Conservation (phyloP, 1,140 invertebrate species). For the Meteorus sp. region DNA sequence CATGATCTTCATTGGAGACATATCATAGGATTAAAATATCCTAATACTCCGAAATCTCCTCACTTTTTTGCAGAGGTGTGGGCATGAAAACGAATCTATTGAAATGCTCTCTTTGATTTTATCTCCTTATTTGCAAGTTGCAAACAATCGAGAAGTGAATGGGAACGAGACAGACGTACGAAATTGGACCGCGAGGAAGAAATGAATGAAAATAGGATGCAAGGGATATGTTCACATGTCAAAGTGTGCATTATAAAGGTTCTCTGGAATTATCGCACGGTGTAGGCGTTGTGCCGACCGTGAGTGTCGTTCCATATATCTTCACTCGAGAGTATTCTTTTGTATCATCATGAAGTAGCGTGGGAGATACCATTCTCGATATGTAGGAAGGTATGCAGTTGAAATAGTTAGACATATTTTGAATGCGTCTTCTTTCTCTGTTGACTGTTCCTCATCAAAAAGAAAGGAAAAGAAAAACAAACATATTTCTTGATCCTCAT, state of each 20-base stretch:
- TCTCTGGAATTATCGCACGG: conserved; percentile 15
- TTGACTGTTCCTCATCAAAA: background rate
- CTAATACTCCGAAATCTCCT: too few species aligned
- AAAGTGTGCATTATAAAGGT: conserved; percentile 13
- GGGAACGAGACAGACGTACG: too few species aligned
- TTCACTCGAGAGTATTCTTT: conserved; percentile 9
- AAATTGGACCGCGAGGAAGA: background rate
- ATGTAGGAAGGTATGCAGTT: too few species aligned
- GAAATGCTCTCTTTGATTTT: too few species aligned
- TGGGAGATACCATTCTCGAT: conserved; percentile 15
- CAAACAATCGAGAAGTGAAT: too few species aligned
- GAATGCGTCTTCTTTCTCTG: too few species aligned
- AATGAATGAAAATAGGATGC: background rate
- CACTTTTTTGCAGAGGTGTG: too few species aligned
- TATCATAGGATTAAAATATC: too few species aligned
- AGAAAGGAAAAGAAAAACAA: conserved; percentile 4
- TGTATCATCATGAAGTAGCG: background rate
- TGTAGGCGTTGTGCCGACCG: conserved; percentile 13
- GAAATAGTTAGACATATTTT: too few species aligned
- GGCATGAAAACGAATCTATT: too few species aligned
- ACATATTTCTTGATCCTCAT: conserved; percentile 15
- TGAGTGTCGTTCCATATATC: background rate
- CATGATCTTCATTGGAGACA: too few species aligned
- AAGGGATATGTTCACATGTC: conserved; percentile 6
- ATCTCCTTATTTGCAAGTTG: too few species aligned